phyloP scores from a whole-genome alignment of 2,113 vertebrate genomes.

The Cinclus mexicanus region DNA sequence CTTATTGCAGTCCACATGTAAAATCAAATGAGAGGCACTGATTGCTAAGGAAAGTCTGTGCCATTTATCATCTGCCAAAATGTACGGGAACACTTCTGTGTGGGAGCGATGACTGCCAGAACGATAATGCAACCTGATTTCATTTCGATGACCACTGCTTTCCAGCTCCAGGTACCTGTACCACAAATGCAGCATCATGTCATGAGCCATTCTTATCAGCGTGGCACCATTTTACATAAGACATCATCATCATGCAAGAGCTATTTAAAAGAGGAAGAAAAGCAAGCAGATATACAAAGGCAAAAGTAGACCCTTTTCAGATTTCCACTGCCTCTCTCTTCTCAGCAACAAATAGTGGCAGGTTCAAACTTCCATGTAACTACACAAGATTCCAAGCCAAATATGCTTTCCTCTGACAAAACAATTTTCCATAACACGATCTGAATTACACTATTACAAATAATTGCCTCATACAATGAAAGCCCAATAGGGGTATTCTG shows the following conservation, averaged over 20 bases:
- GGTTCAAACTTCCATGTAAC: neutral
- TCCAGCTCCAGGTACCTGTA: slow-evolving; percentile 93
- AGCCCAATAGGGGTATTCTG: neutral
- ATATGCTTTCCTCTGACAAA: neutral
- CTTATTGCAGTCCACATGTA: slow-evolving; percentile 97
- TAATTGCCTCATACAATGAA: neutral
- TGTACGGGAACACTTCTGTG: slow-evolving; percentile 95
- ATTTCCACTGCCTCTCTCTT: neutral
- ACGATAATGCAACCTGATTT: slow-evolving; percentile 93
- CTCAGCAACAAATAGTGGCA: neutral
- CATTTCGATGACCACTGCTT: slow-evolving; percentile 95
- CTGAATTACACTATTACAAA: neutral
- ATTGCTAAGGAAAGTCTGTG: slow-evolving; percentile 92
- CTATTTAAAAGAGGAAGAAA: neutral
- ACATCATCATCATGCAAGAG: neutral
- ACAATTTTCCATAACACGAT: neutral
- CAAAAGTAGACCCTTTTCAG: neutral
- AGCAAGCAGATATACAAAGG: neutral
- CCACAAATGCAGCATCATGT: slow-evolving; percentile 2
- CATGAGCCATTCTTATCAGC: neutral
- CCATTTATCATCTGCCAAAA: slow-evolving; percentile 94
- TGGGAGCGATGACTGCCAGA: slow-evolving; percentile 86
- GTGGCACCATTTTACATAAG: neutral
- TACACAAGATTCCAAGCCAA: neutral
- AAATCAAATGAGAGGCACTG: slow-evolving; percentile 92